These are phyloP conservation scores for Cyprinus carpio DNA, from an alignment of 2,113 vertebrate genomes.

Conservation along the genomic window DNA sequence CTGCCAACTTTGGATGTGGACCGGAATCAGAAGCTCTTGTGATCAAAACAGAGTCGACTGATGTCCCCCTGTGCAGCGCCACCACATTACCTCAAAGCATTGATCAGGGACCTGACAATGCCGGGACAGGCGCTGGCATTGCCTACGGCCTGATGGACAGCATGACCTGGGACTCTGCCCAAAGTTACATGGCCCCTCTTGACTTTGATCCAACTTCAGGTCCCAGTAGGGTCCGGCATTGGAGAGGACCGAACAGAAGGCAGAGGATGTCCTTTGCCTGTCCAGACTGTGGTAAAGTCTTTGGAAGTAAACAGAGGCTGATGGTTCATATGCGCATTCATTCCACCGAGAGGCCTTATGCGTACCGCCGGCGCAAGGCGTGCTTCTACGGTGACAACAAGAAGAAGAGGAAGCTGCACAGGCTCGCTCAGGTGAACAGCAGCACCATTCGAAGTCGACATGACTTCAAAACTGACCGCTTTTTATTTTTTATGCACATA, in stretches of 20 bases:
- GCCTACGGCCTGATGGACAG: neutral
- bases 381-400: constrained; percentile 53
- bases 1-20: constrained; percentile 2
- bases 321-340: constrained; percentile 54
- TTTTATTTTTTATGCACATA: neutral
- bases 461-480: neutral
- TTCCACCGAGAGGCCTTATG: constrained; percentile 49
- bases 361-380: constrained; percentile 45
- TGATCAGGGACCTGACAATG: constrained; percentile 20
- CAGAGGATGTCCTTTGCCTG: constrained; percentile 57
- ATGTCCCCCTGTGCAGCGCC: constrained; percentile 10
- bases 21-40: neutral
- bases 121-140: constrained; percentile 22
- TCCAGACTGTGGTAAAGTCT: constrained; percentile 56
- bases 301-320: constrained; percentile 50
- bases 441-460: neutral
- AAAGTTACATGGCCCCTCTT: constrained; percentile 56
- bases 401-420: constrained; percentile 40
- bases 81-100: neutral
- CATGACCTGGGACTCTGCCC: constrained; percentile 30
- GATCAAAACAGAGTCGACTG: constrained; percentile 49
- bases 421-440: constrained; percentile 38
- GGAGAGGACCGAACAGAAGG: constrained; percentile 13
- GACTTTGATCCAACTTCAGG: constrained; percentile 50
- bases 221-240: neutral